A percentile compares a stretch with the other conserved stretches of the same genome.
phyloP scores from a whole-genome alignment of 2,113 vertebrate genomes.

The Festucalex cinctus region DNA sequence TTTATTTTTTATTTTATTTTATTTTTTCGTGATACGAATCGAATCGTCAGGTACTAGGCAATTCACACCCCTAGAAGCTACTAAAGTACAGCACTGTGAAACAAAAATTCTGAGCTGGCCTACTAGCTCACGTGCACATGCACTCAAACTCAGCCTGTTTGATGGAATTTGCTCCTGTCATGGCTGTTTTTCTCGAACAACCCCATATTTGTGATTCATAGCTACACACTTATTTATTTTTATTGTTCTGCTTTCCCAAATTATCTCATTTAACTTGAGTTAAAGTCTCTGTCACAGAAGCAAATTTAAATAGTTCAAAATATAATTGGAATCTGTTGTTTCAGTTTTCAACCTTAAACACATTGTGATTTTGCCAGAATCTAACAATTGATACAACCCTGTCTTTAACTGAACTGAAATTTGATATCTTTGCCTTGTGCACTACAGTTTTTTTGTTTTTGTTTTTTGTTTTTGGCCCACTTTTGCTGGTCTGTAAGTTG shows the following conservation, averaged over 20 bases:
- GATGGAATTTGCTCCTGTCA: conserved; percentile 41
- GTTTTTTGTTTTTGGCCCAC: too few species aligned
- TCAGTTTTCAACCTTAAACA: background rate
- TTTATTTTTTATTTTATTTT: too few species aligned
- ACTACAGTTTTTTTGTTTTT: background rate
- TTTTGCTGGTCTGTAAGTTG: conserved; percentile 11
- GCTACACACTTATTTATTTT: conserved; percentile 13
- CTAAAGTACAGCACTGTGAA: conserved; percentile 26
- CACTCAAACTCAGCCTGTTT: conserved; percentile 18
- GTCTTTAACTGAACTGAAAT: conserved; percentile 11
- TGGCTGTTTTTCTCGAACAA: conserved; percentile 1
- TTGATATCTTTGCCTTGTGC: conserved; percentile 1
- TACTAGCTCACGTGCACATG: background rate
- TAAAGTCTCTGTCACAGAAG: too few species aligned
- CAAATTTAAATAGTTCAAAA: too few species aligned
- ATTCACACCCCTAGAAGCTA: too few species aligned
- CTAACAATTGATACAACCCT: background rate
- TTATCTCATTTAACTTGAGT: conserved; percentile 18
- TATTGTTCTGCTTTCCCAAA: conserved; percentile 1
- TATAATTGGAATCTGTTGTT: conserved; percentile 2
- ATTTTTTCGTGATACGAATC: too few species aligned
- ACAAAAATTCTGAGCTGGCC: conserved; percentile 23
- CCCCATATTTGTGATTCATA: conserved; percentile 50
- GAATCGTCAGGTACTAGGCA: too few species aligned
- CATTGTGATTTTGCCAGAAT: background rate